Percentiles rank a stretch among this genome's conserved stretches.
Conservation (phyloP, 2,113 vertebrate species). For the Hyla sarda region DNA sequence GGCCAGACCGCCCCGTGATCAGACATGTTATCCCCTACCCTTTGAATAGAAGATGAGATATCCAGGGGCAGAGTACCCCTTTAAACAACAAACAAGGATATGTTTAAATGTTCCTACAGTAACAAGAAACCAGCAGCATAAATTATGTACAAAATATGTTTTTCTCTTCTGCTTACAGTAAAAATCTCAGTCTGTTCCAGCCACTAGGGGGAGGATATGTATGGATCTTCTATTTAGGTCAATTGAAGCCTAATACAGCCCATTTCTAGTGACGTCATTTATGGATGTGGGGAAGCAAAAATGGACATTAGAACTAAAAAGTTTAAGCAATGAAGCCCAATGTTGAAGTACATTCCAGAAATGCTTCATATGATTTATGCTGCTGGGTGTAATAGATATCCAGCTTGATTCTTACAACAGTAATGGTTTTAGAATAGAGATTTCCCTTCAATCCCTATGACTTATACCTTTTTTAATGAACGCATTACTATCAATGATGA, state of each 20-base stretch:
- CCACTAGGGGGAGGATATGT: neutral
- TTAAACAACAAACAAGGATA: too few species aligned
- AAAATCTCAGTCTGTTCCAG: neutral
- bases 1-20: too few species aligned
- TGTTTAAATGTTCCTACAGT: neutral
- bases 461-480: neutral
- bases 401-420: neutral
- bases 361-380: too few species aligned
- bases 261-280: too few species aligned
- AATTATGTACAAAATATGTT: too few species aligned
- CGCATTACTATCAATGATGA: neutral
- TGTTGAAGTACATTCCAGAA: too few species aligned
- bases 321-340: too few species aligned
- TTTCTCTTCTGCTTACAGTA: neutral
- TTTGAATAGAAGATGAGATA: too few species aligned
- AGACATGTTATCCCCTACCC: too few species aligned
- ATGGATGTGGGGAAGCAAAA: neutral
- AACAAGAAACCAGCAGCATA: too few species aligned
- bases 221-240: neutral
- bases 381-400: too few species aligned
- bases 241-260: neutral
- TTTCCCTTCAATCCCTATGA: neutral
- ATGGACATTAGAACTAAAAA: neutral
- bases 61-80: too few species aligned
- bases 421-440: neutral